Evolutionary conservation across 2,797 vertebrate genomes (phyloP).

Genomic region (Neomorphus geoffroyi): DNA sequence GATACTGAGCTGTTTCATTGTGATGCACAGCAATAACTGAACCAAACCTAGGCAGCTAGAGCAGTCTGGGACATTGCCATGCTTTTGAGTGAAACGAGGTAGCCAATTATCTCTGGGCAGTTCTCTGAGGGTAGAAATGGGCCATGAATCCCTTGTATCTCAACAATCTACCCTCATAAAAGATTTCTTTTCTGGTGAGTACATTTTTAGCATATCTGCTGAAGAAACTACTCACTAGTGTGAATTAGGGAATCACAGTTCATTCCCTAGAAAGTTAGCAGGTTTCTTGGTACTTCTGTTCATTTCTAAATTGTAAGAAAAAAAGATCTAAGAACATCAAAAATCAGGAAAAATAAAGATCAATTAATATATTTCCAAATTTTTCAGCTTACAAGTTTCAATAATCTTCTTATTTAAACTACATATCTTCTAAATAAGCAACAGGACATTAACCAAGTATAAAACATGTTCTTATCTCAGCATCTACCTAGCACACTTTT

Average conservation of each 20-base stretch:
- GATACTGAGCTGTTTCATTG: not conserved
- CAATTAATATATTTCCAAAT: not conserved
- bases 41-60: not conserved
- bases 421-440: not conserved
- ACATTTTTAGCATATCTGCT: not conserved
- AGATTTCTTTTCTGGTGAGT: not conserved
- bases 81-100: not conserved
- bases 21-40: not conserved
- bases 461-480: not conserved
- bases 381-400: not conserved
- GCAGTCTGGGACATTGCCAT: accelerated
- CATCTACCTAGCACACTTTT: not conserved
- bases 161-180: not conserved
- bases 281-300: not conserved
- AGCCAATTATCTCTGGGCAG: not conserved
- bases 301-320: not conserved
- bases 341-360: not conserved
- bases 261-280: not conserved
- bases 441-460: not conserved
- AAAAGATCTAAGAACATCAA: not conserved
- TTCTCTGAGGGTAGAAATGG: not conserved
- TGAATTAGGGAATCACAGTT: not conserved
- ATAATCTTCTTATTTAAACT: not conserved
- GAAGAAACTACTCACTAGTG: not conserved
- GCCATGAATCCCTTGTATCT: not conserved